A percentile compares a stretch with the other conserved stretches of the same genome.
These are phyloP conservation scores for Notamacropus eugenii DNA, from an alignment of 2,797 vertebrate genomes.

Conservation along the genomic window DNA sequence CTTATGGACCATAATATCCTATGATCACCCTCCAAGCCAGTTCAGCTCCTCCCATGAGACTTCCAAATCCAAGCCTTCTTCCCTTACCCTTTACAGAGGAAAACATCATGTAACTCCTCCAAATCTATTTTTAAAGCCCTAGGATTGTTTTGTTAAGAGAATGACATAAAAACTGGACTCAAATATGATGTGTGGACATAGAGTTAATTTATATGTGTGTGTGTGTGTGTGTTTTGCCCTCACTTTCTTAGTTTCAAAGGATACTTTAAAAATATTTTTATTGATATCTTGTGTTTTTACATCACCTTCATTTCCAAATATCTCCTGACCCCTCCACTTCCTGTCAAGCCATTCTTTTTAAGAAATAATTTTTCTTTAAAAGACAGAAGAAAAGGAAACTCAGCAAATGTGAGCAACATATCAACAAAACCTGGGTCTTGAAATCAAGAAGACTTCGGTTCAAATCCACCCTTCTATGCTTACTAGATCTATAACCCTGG, in stretches of 20 bases:
- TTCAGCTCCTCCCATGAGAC: rapidly evolving
- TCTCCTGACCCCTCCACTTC: not conserved
- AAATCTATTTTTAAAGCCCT: not conserved
- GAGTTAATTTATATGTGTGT: not conserved
- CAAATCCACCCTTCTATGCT: not conserved
- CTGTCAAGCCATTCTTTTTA: not conserved
- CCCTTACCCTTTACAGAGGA: not conserved
- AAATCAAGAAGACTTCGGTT: not conserved
- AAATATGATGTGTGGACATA: not conserved
- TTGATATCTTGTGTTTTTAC: not conserved
- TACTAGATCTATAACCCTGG: not conserved
- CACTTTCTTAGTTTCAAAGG: not conserved
- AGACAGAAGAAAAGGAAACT: not conserved
- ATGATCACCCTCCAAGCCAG: not conserved
- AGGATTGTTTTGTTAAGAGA: not conserved
- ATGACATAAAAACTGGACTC: not conserved
- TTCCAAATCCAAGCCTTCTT: not conserved
- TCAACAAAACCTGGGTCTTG: not conserved
- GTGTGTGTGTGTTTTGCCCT: not conserved
- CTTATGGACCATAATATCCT: slow-evolving; percentile 38
- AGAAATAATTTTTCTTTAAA: not conserved
- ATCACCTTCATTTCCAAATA: not conserved
- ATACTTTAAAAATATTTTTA: not conserved
- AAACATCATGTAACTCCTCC: not conserved
- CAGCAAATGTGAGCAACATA: not conserved